Percentiles rank a stretch among this genome's conserved stretches.
Conservation (phyloP, 2,797 vertebrate species). For the Garrulus glandarius region DNA sequence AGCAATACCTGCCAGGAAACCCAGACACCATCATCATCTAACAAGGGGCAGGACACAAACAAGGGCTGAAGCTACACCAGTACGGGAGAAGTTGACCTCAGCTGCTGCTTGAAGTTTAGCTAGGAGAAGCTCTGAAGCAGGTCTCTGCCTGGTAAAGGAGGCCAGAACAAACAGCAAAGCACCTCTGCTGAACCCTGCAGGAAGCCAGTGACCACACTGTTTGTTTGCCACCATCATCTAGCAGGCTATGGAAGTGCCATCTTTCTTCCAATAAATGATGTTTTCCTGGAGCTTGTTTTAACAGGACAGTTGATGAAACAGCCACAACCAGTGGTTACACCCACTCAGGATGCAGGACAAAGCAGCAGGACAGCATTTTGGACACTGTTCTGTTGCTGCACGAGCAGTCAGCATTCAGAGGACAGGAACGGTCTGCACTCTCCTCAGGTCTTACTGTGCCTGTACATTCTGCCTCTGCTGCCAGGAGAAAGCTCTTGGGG, state of each 20-base stretch:
- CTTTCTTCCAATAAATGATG: neutral
- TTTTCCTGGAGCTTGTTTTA: slow-evolving; percentile 5
- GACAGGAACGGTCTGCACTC: neutral
- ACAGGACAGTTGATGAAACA: neutral
- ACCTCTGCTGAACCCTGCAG: slow-evolving; percentile 47
- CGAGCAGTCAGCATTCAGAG: accelerated
- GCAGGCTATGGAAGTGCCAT: neutral
- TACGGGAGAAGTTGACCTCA: neutral
- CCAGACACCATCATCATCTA: neutral
- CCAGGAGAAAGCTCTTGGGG: neutral
- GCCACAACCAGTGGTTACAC: neutral
- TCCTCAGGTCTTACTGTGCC: neutral
- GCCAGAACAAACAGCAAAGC: slow-evolving; percentile 50
- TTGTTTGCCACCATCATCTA: slow-evolving; percentile 37
- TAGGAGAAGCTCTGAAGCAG: neutral
- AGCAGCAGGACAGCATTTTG: neutral
- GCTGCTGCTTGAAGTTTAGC: slow-evolving; percentile 20
- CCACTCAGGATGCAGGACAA: neutral
- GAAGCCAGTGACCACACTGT: slow-evolving; percentile 49
- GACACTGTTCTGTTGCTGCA: neutral
- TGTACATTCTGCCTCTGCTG: neutral
- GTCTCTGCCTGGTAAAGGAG: neutral
- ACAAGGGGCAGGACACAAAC: neutral
- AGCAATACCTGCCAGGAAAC: slow-evolving; percentile 1
- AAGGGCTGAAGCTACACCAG: neutral